A percentile compares a stretch with the other conserved stretches of the same genome.
These are phyloP conservation scores for Alviniconcha marisindica DNA, from an alignment of 1,140 invertebrate species.

Conservation along the genomic window DNA sequence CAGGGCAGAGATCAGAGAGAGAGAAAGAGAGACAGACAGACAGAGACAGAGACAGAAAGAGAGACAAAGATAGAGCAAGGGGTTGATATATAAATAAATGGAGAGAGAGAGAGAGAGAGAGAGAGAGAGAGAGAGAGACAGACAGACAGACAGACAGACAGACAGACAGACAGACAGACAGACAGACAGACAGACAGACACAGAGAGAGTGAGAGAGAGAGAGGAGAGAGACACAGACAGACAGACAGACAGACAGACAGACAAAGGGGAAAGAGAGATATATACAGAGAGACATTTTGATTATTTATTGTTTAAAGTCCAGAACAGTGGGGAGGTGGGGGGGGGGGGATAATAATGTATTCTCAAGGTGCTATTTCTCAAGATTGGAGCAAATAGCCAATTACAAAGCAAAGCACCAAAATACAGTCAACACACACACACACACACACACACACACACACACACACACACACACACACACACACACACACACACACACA, in stretches of 20 bases:
- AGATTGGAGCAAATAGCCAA: too few relatives aligned
- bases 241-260: conserved; percentile 8
- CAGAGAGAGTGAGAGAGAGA: neutral
- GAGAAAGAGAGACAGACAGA: neutral
- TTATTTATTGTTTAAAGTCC: neutral
- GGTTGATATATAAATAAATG: neutral
- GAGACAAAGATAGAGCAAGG: neutral
- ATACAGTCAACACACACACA: too few relatives aligned
- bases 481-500: too few relatives aligned
- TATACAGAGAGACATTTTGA: too few relatives aligned
- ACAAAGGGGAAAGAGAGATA: neutral
- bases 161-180: neutral
- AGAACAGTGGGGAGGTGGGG: too few relatives aligned
- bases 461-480: too few relatives aligned
- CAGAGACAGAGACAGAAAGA: neutral
- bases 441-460: too few relatives aligned
- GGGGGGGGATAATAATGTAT: too few relatives aligned
- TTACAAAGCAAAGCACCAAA: too few relatives aligned
- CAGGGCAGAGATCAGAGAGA: neutral
- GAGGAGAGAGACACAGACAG: neutral
- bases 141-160: conserved; percentile 15
- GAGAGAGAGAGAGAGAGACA: conserved; percentile 5
- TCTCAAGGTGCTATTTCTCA: too few relatives aligned
- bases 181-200: neutral
- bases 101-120: too few relatives aligned